Conservation (phyloP, 2,797 vertebrate species). For the Capromys pilorides region DNA sequence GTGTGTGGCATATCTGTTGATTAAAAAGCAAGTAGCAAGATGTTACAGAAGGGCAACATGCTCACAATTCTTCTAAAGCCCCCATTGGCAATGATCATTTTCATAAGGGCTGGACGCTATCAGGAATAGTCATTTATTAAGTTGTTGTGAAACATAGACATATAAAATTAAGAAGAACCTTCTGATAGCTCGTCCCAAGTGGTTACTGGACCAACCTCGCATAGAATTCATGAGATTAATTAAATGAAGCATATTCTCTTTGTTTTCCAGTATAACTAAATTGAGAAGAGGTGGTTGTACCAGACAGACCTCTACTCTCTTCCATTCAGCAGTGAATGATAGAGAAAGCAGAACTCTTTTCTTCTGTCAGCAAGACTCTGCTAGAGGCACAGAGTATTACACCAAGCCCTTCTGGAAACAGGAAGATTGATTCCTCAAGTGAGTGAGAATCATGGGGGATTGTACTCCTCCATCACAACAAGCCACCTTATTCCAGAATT, state of each 20-base stretch:
- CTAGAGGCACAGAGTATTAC: neutral
- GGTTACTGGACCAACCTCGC: constrained; percentile 52
- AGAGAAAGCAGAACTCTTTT: constrained; percentile 19
- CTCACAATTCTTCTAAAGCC: constrained; percentile 35
- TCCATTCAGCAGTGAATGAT: constrained; percentile 20
- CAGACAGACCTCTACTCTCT: constrained; percentile 35
- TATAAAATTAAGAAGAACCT: constrained; percentile 70
- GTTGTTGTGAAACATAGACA: constrained; percentile 60
- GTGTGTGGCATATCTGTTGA: constrained; percentile 62
- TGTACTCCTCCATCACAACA: neutral
- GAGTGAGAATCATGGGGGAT: neutral
- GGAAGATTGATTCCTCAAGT: neutral
- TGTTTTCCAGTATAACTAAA: constrained; percentile 60
- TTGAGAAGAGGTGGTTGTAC: constrained; percentile 45
- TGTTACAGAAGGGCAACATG: constrained; percentile 6
- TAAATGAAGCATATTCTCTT: constrained; percentile 59
- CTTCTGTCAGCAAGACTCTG: neutral
- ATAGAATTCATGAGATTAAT: constrained; percentile 69
- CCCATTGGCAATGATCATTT: constrained; percentile 37
- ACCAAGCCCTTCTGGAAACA: neutral
- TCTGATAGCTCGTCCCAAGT: constrained; percentile 63
- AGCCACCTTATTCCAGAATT: neutral
- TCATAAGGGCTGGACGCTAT: constrained; percentile 68
- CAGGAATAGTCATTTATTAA: constrained; percentile 65
- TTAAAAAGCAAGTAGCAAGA: constrained; percentile 70